phyloP scores from a whole-genome alignment of 2,888 invertebrate genomes.

The Macaria notata region DNA sequence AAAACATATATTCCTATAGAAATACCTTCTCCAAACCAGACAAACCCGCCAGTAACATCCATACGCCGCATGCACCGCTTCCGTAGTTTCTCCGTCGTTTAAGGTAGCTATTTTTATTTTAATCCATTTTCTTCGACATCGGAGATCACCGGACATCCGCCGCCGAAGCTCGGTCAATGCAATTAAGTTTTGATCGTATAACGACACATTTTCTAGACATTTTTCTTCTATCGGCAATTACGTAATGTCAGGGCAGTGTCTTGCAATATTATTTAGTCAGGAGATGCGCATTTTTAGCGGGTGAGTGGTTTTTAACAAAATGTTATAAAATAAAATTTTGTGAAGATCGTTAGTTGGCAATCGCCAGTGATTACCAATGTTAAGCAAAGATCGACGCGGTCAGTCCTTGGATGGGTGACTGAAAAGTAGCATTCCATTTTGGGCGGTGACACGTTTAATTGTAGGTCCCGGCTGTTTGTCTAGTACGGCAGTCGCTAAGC shows the following conservation, averaged over 20 bases:
- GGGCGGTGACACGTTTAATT: too few species aligned
- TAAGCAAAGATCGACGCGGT: too few species aligned
- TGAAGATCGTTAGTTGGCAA: too few species aligned
- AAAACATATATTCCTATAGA: too few species aligned
- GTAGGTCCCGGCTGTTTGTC: too few species aligned
- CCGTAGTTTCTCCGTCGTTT: constrained; percentile 31
- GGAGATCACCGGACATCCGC: constrained; percentile 69
- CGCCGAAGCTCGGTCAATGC: constrained; percentile 66
- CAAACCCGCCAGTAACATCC: constrained; percentile 22
- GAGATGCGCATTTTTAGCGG: too few species aligned
- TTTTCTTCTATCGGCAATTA: constrained; percentile 40
- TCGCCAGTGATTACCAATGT: too few species aligned
- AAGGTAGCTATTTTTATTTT: constrained; percentile 67
- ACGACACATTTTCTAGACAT: constrained; percentile 67
- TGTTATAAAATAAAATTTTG: too few species aligned
- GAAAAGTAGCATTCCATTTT: too few species aligned
- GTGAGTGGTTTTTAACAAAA: too few species aligned
- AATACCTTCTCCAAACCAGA: constrained; percentile 12
- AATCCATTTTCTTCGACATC: constrained; percentile 69
- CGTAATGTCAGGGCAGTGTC: constrained; percentile 21
- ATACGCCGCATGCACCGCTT: constrained; percentile 25
- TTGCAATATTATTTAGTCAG: constrained; percentile 19
- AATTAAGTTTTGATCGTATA: constrained; percentile 78
- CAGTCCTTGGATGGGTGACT: too few species aligned
- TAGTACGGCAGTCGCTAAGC: too few species aligned